Evolutionary conservation across 2,797 vertebrate genomes (phyloP).

Genomic region (Channa striata): DNA sequence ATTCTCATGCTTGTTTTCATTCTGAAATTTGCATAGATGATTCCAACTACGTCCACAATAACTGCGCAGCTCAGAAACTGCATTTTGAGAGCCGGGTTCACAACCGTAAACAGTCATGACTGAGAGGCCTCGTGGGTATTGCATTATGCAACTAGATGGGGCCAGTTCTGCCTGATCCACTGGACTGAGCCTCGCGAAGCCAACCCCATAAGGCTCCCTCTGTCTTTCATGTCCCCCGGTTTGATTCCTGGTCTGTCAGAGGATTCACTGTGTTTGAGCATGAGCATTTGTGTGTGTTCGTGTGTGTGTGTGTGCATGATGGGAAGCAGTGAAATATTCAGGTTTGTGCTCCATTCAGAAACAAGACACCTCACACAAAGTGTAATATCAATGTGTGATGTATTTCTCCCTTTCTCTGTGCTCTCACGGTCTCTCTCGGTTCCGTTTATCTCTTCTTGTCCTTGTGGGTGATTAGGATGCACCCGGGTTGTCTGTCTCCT

Average conservation of each 20-base stretch:
- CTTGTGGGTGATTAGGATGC: slow-evolving; percentile 82
- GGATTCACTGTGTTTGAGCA: slow-evolving; percentile 38
- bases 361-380: slow-evolving; percentile 29
- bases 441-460: slow-evolving; percentile 62
- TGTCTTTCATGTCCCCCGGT: slow-evolving; percentile 68
- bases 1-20: slow-evolving; percentile 53
- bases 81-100: slow-evolving; percentile 60
- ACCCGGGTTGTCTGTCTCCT: slow-evolving; percentile 68
- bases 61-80: slow-evolving; percentile 67
- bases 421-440: slow-evolving; percentile 14
- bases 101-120: slow-evolving; percentile 56
- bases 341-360: slow-evolving; percentile 15
- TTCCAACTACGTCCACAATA: slow-evolving; percentile 72
- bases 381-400: slow-evolving; percentile 40
- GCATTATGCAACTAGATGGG: slow-evolving; percentile 51
- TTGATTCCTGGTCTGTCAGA: slow-evolving; percentile 52
- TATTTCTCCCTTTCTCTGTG: slow-evolving; percentile 7
- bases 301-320: slow-evolving; percentile 10
- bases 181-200: slow-evolving; percentile 61
- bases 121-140: slow-evolving; percentile 59
- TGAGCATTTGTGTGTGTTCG: slow-evolving; percentile 15
- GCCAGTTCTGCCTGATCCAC: slow-evolving; percentile 67
- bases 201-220: slow-evolving; percentile 62
- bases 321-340: slow-evolving; percentile 15
- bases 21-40: slow-evolving; percentile 73